Conservation (phyloP, 2,797 vertebrate species). For the Coreius guichenoti region DNA sequence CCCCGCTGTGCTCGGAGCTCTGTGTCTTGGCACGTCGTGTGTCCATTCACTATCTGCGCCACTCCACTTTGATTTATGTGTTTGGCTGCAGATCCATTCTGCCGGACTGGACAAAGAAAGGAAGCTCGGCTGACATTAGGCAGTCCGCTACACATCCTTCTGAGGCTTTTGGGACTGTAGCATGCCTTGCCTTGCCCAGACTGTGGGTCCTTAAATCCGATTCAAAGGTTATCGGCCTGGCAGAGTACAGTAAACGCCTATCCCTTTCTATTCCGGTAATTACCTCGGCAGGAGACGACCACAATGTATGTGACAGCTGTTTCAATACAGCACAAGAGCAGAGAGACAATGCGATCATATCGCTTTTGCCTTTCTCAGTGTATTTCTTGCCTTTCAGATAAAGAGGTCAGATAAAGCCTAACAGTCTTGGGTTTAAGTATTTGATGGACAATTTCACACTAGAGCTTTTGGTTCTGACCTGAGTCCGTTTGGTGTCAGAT, state of each 20-base stretch:
- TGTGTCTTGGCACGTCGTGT: conserved; percentile 19
- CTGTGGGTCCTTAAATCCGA: conserved; percentile 41
- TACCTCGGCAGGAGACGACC: neutral
- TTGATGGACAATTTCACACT: neutral
- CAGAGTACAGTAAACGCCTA: conserved; percentile 42
- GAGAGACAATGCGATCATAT: conserved; percentile 2
- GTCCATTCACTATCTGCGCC: conserved; percentile 24
- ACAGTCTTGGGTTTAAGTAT: neutral
- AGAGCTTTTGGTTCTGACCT: neutral
- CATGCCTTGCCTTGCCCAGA: conserved; percentile 38
- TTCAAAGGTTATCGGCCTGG: conserved; percentile 48
- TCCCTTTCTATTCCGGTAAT: conserved; percentile 27
- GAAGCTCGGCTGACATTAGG: conserved; percentile 79
- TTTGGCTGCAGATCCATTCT: conserved; percentile 76
- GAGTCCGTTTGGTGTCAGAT: neutral
- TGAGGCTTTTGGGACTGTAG: conserved; percentile 46
- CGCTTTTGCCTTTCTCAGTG: neutral
- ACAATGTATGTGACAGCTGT: neutral
- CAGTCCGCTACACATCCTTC: conserved; percentile 36
- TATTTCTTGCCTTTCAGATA: conserved; percentile 5
- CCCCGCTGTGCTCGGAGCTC: neutral
- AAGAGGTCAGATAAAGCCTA: conserved; percentile 41
- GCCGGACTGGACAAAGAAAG: conserved; percentile 81
- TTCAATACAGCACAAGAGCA: neutral
- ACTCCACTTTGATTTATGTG: conserved; percentile 71